These are phyloP conservation scores for Toxotes jaculatrix DNA, from an alignment of 2,113 vertebrate species.

Conservation along the genomic window DNA sequence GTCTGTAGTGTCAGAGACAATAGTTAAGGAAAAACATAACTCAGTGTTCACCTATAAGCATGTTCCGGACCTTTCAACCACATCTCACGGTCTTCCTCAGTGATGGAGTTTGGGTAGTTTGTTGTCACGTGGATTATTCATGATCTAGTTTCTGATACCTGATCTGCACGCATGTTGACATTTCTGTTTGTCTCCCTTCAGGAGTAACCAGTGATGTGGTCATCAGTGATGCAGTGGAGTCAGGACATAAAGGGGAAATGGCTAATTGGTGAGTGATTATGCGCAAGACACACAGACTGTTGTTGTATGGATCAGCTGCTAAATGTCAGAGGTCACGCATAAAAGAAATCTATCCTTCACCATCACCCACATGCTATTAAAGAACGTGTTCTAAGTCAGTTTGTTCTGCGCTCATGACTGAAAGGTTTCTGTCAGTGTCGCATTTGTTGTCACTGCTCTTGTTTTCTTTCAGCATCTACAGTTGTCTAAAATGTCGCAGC, in stretches of 20 bases:
- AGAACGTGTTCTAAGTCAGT: neutral
- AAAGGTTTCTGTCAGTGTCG: neutral
- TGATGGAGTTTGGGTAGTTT: no score
- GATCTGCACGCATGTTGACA: neutral
- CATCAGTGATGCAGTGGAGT: conserved; percentile 73
- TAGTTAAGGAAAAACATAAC: no score
- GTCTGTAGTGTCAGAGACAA: no score
- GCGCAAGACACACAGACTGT: no score
- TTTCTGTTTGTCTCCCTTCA: conserved; percentile 62
- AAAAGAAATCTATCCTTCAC: no score
- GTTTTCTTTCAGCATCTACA: conserved; percentile 83
- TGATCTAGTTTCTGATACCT: no score
- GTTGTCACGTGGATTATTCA: neutral
- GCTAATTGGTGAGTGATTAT: conserved; percentile 84
- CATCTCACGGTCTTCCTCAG: no score
- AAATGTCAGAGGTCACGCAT: no score
- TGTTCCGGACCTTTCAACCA: no score
- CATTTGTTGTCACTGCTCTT: neutral
- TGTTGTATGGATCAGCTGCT: no score
- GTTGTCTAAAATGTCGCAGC: conserved; percentile 82
- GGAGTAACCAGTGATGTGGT: conserved; percentile 85
- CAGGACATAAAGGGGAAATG: conserved; percentile 81
- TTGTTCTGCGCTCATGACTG: neutral
- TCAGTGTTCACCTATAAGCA: no score
- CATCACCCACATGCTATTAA: neutral